phyloP scores from a whole-genome alignment of 2,113 vertebrate species.

The Platichthys stellatus region DNA sequence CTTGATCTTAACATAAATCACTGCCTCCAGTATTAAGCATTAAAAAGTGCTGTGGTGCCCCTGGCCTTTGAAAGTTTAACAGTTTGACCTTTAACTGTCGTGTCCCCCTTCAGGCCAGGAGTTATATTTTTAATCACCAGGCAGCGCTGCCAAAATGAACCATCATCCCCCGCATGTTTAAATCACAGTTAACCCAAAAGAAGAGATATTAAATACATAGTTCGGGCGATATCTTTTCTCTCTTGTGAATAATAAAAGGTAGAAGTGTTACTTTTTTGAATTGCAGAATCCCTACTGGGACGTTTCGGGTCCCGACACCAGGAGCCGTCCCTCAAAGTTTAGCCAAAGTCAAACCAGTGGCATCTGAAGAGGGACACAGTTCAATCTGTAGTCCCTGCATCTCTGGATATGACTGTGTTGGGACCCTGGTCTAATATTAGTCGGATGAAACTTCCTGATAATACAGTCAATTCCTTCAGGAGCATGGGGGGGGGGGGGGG shows the following conservation, averaged over 20 bases:
- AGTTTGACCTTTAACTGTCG: constrained; percentile 61
- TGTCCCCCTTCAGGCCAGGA: constrained; percentile 50
- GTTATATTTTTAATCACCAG: constrained; percentile 50
- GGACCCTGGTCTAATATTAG: background rate
- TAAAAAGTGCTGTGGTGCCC: constrained; percentile 22
- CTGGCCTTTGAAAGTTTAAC: constrained; percentile 65
- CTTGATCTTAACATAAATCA: constrained; percentile 30
- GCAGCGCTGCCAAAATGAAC: background rate
- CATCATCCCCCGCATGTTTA: constrained; percentile 4
- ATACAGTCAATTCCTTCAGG: constrained; percentile 15
- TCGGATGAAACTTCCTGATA: constrained; percentile 19
- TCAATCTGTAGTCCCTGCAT: too few relatives aligned
- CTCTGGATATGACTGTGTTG: too few relatives aligned
- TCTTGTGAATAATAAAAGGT: background rate
- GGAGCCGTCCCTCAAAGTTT: background rate
- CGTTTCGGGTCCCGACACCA: background rate
- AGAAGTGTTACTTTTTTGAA: background rate
- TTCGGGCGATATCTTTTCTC: background rate
- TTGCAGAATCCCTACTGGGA: background rate
- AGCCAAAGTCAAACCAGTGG: background rate
- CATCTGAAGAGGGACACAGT: background rate
- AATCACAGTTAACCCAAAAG: background rate
- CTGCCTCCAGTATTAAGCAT: constrained; percentile 13
- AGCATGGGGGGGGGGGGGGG: background rate
- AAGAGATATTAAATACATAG: background rate